A percentile compares a stretch with the other conserved stretches of the same genome.
These are phyloP conservation scores for Anniella stebbinsi DNA, from an alignment of 2,797 vertebrate species.

Conservation along the genomic window DNA sequence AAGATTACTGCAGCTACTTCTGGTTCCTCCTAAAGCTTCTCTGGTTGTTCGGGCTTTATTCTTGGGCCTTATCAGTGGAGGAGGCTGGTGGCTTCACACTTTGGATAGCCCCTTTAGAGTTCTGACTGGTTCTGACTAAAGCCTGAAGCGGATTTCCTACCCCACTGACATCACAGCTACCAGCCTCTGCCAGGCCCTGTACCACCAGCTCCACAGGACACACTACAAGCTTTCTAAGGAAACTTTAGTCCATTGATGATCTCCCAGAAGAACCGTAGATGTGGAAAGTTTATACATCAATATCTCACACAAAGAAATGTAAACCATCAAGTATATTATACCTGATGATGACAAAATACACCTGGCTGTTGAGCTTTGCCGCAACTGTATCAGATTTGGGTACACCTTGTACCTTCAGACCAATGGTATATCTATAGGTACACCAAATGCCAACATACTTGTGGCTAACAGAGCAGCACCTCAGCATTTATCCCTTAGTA, in stretches of 20 bases:
- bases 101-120: too few relatives aligned
- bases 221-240: neutral
- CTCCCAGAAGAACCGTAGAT: neutral
- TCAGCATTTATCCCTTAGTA: neutral
- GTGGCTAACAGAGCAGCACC: neutral
- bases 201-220: too few relatives aligned
- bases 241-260: neutral
- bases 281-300: neutral
- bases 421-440: neutral
- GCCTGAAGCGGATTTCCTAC: too few relatives aligned
- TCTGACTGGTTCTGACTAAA: too few relatives aligned
- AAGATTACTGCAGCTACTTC: neutral
- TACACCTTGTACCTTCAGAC: neutral
- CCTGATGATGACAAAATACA: neutral
- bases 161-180: too few relatives aligned
- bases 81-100: too few relatives aligned
- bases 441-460: neutral
- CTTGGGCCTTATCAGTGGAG: too few relatives aligned
- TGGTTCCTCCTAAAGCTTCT: too few relatives aligned
- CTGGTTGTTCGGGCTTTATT: too few relatives aligned
- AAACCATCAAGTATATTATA: neutral
- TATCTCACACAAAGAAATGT: neutral
- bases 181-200: too few relatives aligned
- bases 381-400: neutral
- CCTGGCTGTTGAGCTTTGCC: neutral